Conservation (phyloP, 2,888 invertebrate genomes). For the Epinotia bilunana region DNA sequence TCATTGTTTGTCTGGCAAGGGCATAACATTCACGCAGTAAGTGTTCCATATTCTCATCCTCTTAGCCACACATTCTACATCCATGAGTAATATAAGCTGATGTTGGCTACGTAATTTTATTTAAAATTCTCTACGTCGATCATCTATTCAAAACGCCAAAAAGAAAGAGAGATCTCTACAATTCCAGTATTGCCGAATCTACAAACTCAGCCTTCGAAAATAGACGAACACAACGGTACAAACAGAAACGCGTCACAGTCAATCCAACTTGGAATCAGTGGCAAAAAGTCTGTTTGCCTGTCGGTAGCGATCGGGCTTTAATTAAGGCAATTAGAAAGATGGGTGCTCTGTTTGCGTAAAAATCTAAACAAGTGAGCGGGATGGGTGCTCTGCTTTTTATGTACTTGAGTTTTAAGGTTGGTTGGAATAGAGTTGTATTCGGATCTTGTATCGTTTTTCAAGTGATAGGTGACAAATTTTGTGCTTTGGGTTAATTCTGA, state of each 20-base stretch:
- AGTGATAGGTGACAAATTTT: too few relatives aligned
- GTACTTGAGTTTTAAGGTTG: not conserved
- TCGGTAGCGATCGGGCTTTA: conserved; percentile 19
- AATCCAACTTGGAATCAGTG: conserved; percentile 26
- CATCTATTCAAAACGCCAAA: not conserved
- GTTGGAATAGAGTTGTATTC: not conserved
- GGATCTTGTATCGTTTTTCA: not conserved
- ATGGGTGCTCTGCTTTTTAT: conserved; percentile 2
- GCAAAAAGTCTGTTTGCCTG: conserved; percentile 26
- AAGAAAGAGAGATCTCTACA: not conserved
- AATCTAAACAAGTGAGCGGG: conserved; percentile 26
- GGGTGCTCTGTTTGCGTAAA: conserved; percentile 27
- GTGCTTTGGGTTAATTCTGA: too few relatives aligned
- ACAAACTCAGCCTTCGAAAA: conserved; percentile 21
- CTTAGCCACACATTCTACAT: too few relatives aligned
- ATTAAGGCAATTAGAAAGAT: conserved; percentile 33
- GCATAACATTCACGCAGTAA: too few relatives aligned
- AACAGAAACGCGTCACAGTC: conserved; percentile 26
- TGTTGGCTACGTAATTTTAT: too few relatives aligned
- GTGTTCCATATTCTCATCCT: too few relatives aligned
- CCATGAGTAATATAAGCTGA: too few relatives aligned
- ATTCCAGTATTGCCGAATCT: conserved; percentile 11
- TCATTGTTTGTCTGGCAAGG: too few relatives aligned
- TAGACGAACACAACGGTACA: not conserved
- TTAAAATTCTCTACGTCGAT: not conserved